Conservation (phyloP, 2,888 invertebrate species). For the Unio pictorum region DNA sequence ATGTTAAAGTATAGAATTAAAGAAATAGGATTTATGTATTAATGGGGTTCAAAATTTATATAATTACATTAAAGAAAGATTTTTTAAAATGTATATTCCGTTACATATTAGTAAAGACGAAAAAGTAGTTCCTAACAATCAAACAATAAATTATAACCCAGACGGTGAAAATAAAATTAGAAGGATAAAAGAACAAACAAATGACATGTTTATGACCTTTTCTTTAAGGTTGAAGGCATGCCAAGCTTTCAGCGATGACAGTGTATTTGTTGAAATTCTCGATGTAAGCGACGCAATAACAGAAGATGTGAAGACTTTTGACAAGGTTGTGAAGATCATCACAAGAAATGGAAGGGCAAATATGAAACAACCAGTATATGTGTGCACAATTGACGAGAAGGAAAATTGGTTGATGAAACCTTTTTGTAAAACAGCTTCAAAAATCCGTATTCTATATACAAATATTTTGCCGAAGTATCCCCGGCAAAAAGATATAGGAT, state of each 20-base stretch:
- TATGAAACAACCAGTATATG: constrained; percentile 23
- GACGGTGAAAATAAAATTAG: too few relatives aligned
- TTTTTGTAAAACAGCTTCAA: constrained; percentile 40
- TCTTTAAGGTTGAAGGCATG: constrained; percentile 20
- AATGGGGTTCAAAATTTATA: too few relatives aligned
- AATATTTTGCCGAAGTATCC: constrained; percentile 3
- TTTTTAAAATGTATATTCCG: too few relatives aligned
- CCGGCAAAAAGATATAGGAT: constrained; percentile 1
- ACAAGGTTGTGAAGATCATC: constrained; percentile 1
- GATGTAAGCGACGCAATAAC: not conserved
- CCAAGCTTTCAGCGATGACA: constrained; percentile 26
- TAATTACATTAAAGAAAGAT: too few relatives aligned
- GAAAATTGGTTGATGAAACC: constrained; percentile 27
- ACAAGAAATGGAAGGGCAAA: constrained; percentile 13
- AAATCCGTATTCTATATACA: constrained; percentile 19
- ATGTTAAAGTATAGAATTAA: too few relatives aligned
- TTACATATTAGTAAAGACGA: too few relatives aligned
- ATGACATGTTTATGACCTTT: too few relatives aligned
- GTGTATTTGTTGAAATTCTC: constrained; percentile 28
- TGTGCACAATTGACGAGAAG: constrained; percentile 28
- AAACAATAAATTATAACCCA: too few relatives aligned
- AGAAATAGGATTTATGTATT: too few relatives aligned
- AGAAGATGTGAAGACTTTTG: constrained; percentile 3
- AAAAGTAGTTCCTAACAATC: too few relatives aligned
- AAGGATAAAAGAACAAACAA: too few relatives aligned